A percentile compares a stretch with the other conserved stretches of the same genome.
phyloP scores from a whole-genome alignment of 2,888 invertebrate genomes.

The Hypena proboscidalis region DNA sequence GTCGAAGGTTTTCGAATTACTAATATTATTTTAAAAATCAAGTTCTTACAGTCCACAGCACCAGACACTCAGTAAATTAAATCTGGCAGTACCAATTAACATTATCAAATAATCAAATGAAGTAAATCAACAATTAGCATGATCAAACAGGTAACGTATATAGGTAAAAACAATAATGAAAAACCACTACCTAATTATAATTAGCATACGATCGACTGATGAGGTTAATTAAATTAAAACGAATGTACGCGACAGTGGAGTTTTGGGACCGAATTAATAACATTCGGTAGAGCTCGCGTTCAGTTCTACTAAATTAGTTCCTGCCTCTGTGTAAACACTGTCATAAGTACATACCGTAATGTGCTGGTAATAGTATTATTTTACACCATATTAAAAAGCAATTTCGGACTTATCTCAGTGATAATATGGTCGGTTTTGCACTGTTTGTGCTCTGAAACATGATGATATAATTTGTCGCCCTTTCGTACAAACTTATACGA shows the following conservation, averaged over 20 bases:
- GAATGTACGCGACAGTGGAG: constrained; percentile 32
- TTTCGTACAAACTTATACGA: constrained; percentile 13
- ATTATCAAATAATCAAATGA: too few relatives aligned
- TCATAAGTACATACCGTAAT: constrained; percentile 27
- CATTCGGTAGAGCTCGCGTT: constrained; percentile 26
- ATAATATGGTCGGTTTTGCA: neutral
- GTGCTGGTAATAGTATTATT: constrained; percentile 16
- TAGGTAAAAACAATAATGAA: too few relatives aligned
- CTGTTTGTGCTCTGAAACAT: neutral
- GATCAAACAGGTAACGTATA: too few relatives aligned
- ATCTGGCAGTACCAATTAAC: too few relatives aligned
- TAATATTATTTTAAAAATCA: too few relatives aligned
- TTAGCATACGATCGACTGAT: constrained; percentile 18
- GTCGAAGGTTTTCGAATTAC: too few relatives aligned
- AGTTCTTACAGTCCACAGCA: too few relatives aligned
- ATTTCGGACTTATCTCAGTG: constrained; percentile 2
- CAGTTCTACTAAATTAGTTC: constrained; percentile 38
- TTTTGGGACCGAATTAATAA: constrained; percentile 44
- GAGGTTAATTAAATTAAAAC: constrained; percentile 39
- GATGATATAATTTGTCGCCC: constrained; percentile 33
- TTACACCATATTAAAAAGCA: constrained; percentile 6
- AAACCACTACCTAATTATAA: constrained; percentile 31
- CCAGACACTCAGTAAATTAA: too few relatives aligned
- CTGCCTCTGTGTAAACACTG: constrained; percentile 36
- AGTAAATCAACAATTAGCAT: too few relatives aligned